Conservation (phyloP, 2,797 vertebrate species). For the Parambassis ranga region DNA sequence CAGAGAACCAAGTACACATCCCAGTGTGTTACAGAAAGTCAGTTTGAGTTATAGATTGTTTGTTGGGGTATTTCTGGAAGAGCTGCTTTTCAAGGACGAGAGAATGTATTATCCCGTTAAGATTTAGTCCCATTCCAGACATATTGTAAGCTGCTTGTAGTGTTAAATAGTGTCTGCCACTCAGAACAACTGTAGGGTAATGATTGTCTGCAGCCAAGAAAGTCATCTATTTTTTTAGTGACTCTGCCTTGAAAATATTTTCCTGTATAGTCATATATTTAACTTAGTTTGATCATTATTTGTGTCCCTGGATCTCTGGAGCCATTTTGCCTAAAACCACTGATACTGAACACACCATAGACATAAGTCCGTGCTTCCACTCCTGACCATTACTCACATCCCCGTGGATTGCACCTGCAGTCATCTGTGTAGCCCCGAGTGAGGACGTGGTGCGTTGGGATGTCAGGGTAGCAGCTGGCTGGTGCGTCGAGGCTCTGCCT, state of each 20-base stretch:
- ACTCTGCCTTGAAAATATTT: too few relatives aligned
- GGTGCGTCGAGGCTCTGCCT: background rate
- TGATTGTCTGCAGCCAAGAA: too few relatives aligned
- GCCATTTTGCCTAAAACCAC: background rate
- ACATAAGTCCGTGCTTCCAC: slow-evolving; percentile 2
- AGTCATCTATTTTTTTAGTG: too few relatives aligned
- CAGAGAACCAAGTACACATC: background rate
- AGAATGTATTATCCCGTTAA: background rate
- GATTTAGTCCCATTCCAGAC: background rate
- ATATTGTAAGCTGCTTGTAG: background rate
- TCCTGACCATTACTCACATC: slow-evolving; percentile 49
- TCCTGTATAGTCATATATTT: too few relatives aligned
- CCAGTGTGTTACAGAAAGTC: background rate
- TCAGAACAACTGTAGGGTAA: background rate
- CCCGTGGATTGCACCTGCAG: slow-evolving; percentile 21
- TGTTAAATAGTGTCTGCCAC: background rate
- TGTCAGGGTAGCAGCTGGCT: slow-evolving; percentile 43
- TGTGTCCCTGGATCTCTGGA: background rate
- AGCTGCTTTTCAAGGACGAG: background rate
- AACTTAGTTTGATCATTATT: background rate
- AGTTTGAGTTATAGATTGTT: background rate
- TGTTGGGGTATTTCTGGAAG: background rate
- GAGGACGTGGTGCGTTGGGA: slow-evolving; percentile 1
- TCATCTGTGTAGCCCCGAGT: slow-evolving; percentile 44
- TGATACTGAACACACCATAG: background rate